Evolutionary conservation across 2,113 vertebrate genomes (phyloP), one percentile per base, ranked within the genome.

Genomic region (Egretta garzetta): DNA sequence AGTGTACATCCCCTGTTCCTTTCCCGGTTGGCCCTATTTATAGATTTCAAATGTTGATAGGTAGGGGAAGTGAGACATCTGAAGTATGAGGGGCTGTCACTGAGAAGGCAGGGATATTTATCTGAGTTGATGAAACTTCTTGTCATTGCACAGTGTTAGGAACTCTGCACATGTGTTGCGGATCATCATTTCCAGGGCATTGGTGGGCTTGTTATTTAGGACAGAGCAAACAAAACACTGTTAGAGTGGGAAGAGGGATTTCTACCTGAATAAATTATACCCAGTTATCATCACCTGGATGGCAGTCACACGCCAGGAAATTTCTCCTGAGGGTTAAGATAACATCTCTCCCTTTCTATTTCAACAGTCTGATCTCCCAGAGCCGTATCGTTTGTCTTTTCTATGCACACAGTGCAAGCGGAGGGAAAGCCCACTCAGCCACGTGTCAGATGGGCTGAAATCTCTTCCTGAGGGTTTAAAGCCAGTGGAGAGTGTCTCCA

Each of bases 41-140:
- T 93, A 91, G 88, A 67, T 77, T 58, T 81, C 53, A 37, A 64
- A 4, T 75, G 66, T 85, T 97, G 96, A 93, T 96, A 95, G 88
- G 88, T 93, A 95, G 86, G 53, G 43, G 76, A 95, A 76, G 83
- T 76, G 94, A 94, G 95, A 72, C 77, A 83, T 96, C 15, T 85
- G 73, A 88, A 60, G 56, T 32, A 85, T 4, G 92, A 89, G 43
- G 53, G 82, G 45, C 86, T 79, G 58, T 85, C 49, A 62, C 80
- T 2, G 39, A 59, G 47, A 59, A 75, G 76, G 27, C 73, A 79
- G 59, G 28, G 73, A 45, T 59, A 88, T 82, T 95, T 95, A 91
- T 96, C 50, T 85, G 66, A 87, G 66, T 16, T 96, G 96, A 77
- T 96, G 93, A 96, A 93, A 80, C 53, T 79, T 90, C 79, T 93